These are phyloP conservation scores for Troglohyphantes excavatus DNA, from an alignment of 2,888 invertebrate genomes.

Conservation along the genomic window DNA sequence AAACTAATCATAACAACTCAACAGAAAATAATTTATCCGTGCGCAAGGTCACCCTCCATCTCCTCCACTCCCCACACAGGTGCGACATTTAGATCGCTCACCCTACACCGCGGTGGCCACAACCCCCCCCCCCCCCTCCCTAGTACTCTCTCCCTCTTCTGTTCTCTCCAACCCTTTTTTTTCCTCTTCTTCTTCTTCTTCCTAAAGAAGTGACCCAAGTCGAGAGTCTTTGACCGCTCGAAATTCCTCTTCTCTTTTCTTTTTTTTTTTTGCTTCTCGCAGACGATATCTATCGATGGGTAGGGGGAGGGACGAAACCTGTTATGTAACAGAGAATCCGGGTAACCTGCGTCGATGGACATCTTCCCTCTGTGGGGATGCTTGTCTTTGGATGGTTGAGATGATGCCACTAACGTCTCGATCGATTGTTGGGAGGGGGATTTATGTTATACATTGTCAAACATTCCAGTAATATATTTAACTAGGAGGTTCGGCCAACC, in stretches of 20 bases:
- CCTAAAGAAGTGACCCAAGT: constrained; percentile 30
- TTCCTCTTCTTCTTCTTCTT: background rate
- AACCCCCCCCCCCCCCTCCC: constrained; percentile 18
- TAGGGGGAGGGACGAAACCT: constrained; percentile 70
- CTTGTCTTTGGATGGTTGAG: background rate
- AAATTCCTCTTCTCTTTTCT: constrained; percentile 62
- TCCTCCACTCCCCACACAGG: background rate
- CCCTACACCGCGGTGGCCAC: constrained; percentile 19
- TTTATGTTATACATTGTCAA: no score
- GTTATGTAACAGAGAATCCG: constrained; percentile 73
- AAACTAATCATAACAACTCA: no score
- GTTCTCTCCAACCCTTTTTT: constrained; percentile 41
- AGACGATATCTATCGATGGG: constrained; percentile 41
- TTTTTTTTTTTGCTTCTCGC: background rate
- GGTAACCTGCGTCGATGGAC: constrained; percentile 28
- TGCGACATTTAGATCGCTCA: constrained; percentile 1
- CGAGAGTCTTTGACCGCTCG: constrained; percentile 71
- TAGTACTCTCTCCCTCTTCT: constrained; percentile 11
- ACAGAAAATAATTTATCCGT: background rate
- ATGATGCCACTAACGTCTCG: background rate
- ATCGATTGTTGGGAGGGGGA: no score
- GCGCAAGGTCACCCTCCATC: background rate
- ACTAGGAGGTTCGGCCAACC: no score
- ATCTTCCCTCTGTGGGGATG: background rate
- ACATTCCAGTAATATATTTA: no score